phyloP scores from a whole-genome alignment of 2,113 vertebrate species.

The Capreolus pygargus region DNA sequence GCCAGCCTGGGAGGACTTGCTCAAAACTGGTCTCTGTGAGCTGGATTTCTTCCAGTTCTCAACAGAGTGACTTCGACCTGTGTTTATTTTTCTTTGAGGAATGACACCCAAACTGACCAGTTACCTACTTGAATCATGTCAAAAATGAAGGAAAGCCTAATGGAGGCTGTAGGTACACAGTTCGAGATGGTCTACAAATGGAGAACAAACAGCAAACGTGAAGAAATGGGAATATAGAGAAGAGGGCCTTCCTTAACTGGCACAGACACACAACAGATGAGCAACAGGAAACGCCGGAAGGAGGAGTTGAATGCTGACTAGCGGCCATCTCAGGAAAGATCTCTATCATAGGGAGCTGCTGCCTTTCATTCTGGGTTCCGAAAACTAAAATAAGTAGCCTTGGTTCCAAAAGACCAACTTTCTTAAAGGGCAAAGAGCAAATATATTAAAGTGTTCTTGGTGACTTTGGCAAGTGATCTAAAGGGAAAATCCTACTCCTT shows the following conservation, averaged over 20 bases:
- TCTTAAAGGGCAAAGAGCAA: constrained; percentile 21
- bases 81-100: not conserved
- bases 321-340: not conserved
- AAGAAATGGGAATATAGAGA: not conserved
- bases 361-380: not conserved
- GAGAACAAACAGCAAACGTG: not conserved
- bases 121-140: not conserved
- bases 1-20: not conserved
- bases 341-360: not conserved
- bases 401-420: not conserved
- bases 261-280: not conserved
- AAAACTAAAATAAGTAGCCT: not conserved
- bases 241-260: not conserved
- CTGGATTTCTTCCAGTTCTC: not conserved
- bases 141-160: not conserved
- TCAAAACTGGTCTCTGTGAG: not conserved
- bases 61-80: not conserved
- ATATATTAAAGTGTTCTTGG: not conserved
- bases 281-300: not conserved
- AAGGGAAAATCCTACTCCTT: not conserved
- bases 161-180: not conserved
- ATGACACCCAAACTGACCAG: not conserved
- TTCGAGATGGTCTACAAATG: not conserved
- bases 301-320: not conserved
- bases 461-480: not conserved